Conservation (phyloP, 2,113 vertebrate species). For the Opisthocomus hoazin region DNA sequence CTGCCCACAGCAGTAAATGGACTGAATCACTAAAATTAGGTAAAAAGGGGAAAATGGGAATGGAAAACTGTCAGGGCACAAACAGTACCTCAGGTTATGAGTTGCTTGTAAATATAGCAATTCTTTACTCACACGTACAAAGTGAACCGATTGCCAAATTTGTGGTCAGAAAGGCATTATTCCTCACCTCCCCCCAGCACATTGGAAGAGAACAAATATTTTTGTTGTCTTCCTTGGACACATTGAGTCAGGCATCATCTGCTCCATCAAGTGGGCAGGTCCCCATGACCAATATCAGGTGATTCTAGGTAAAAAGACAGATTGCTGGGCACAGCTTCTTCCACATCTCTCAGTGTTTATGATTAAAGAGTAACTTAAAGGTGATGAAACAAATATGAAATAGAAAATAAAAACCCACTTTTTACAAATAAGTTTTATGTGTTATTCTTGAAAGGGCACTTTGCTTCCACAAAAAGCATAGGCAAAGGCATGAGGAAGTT, state of each 20-base stretch:
- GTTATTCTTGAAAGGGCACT: neutral
- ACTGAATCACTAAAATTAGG: neutral
- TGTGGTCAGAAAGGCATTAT: neutral
- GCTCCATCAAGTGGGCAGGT: neutral
- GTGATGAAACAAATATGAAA: neutral
- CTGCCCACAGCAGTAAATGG: neutral
- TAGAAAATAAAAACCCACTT: neutral
- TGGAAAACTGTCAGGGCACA: neutral
- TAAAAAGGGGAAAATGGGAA: neutral
- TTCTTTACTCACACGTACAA: neutral
- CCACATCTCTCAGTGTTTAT: neutral
- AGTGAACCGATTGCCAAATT: constrained; percentile 2
- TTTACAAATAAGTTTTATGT: neutral
- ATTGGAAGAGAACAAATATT: neutral
- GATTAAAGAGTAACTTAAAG: neutral
- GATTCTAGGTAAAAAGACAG: neutral
- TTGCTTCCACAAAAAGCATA: neutral
- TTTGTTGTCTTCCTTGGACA: neutral
- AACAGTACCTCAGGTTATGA: neutral
- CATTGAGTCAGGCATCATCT: constrained; percentile 31
- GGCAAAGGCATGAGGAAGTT: constrained; percentile 25
- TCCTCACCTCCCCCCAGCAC: neutral
- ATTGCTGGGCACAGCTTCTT: neutral
- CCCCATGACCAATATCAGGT: neutral
- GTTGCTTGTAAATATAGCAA: neutral